These are phyloP conservation scores for Marronus borbonicus DNA, from an alignment of 2,888 invertebrate species.

Conservation along the genomic window DNA sequence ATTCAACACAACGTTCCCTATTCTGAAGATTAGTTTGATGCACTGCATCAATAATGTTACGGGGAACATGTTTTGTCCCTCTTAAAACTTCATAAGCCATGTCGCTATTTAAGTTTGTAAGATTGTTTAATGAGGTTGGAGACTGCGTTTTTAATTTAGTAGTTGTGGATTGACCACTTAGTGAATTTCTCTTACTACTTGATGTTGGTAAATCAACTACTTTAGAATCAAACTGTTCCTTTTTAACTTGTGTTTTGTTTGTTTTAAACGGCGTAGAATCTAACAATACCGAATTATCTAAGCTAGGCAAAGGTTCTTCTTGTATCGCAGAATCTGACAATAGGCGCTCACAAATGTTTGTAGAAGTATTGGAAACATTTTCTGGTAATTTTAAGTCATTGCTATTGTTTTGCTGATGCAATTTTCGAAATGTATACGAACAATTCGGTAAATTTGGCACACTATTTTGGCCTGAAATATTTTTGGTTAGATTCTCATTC, in stretches of 20 bases:
- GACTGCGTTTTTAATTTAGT: neutral
- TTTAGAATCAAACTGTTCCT: neutral
- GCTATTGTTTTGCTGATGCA: neutral
- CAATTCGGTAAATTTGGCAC: neutral
- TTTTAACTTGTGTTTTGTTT: neutral
- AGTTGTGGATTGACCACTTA: neutral
- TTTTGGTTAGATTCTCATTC: neutral
- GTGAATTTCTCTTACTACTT: neutral
- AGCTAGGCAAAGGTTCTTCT: too few species aligned
- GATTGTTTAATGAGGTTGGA: neutral
- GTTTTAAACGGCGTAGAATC: neutral
- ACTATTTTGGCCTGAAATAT: neutral
- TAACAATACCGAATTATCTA: neutral
- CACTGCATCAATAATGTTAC: neutral
- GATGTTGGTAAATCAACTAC: neutral
- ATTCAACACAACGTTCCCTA: neutral
- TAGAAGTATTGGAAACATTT: neutral
- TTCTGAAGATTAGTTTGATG: neutral
- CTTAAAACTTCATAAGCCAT: neutral
- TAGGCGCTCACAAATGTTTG: neutral
- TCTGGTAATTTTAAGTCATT: neutral
- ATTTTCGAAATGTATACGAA: neutral
- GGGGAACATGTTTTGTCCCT: neutral
- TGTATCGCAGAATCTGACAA: too few species aligned
- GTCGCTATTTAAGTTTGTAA: neutral